Evolutionary conservation across 2,797 vertebrate genomes (phyloP).

Genomic region (Neoniphon sammara): DNA sequence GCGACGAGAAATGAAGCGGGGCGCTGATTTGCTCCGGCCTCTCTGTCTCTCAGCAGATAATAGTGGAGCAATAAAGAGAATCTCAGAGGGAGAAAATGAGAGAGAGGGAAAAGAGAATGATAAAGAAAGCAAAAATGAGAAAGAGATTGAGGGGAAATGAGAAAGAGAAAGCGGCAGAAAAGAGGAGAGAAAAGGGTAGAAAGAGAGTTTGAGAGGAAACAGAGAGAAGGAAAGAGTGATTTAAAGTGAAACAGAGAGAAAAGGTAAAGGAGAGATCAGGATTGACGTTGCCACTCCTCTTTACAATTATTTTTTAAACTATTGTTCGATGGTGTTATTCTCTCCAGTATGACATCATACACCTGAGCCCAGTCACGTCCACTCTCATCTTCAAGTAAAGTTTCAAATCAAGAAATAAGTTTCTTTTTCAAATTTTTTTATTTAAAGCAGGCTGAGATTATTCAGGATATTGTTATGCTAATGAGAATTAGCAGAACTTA

Average conservation of each 20-base stretch:
- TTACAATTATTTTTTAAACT: constrained; percentile 11
- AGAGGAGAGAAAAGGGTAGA: background rate
- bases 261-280: constrained; percentile 11
- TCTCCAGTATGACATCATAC: background rate
- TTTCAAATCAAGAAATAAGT: background rate
- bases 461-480: too few relatives aligned
- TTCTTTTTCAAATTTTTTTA: background rate
- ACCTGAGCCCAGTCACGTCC: constrained; percentile 1
- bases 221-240: background rate
- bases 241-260: constrained; percentile 24
- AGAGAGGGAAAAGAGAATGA: background rate
- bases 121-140: background rate
- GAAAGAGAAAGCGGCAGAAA: too few relatives aligned
- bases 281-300: constrained; percentile 31
- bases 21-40: background rate
- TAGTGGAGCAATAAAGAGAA: background rate
- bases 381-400: background rate
- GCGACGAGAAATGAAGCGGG: background rate
- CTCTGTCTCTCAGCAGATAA: background rate
- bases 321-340: constrained; percentile 16
- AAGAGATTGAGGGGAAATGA: too few relatives aligned
- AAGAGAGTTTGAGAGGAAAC: constrained; percentile 1
- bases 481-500: too few relatives aligned
- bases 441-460: background rate
- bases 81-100: constrained; percentile 4